Percentiles rank a stretch among this genome's conserved stretches.
Evolutionary conservation across 2,888 invertebrate species (phyloP).

Genomic region (Hirtodrosophila alboralis): DNA sequence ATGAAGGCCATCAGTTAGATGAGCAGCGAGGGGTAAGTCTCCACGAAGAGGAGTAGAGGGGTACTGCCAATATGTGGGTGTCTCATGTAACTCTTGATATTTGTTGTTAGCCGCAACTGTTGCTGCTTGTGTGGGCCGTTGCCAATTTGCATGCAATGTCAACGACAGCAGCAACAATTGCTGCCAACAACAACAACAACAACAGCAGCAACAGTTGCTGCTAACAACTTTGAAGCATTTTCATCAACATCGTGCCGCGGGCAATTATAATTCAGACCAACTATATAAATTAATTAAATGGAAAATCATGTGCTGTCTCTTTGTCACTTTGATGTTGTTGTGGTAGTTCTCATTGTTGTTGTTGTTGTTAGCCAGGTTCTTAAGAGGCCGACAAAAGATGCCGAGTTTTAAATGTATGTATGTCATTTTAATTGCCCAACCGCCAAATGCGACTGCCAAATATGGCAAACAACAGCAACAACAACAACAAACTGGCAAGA

Average conservation of each 20-base stretch:
- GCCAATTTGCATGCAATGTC: conserved; percentile 40
- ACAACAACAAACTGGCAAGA: conserved; percentile 22
- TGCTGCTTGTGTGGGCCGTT: conserved; percentile 36
- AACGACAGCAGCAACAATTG: conserved; percentile 28
- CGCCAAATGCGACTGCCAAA: conserved; percentile 66
- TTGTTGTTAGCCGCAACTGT: too few relatives aligned
- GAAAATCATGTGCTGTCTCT: conserved; percentile 70
- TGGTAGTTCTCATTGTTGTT: conserved; percentile 1
- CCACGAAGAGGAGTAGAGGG: not conserved
- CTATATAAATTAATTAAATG: conserved; percentile 78
- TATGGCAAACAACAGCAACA: conserved; percentile 51
- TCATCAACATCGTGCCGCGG: conserved; percentile 67
- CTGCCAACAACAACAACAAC: conserved; percentile 5
- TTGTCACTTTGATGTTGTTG: conserved; percentile 10
- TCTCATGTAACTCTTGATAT: too few relatives aligned
- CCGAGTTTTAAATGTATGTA: conserved; percentile 68
- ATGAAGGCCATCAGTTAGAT: conserved; percentile 4
- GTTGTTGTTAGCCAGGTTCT: conserved; percentile 31
- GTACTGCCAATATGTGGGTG: conserved; percentile 64
- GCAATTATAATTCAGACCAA: conserved; percentile 65
- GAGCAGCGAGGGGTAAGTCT: conserved; percentile 21
- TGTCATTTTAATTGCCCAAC: conserved; percentile 76
- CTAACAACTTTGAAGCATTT: conserved; percentile 58
- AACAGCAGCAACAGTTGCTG: conserved; percentile 23
- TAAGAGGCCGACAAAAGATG: conserved; percentile 69